Evolutionary conservation across 2,888 invertebrate genomes (phyloP), one percentile per base, ranked within the genome.

Genomic region (Venustoraphidia nigricollis): DNA sequence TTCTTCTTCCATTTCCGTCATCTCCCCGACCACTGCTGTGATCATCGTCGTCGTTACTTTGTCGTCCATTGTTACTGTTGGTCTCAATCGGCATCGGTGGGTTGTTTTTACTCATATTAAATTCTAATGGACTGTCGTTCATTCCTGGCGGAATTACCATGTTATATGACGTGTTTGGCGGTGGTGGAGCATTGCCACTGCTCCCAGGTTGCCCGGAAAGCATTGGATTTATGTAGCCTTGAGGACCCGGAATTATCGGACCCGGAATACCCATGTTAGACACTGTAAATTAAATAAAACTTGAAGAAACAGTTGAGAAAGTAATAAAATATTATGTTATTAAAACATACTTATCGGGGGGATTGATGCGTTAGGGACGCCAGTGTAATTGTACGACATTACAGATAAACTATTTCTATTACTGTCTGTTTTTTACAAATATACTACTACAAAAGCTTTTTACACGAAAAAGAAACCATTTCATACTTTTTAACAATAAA

Each of bases 51-150:
- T 70, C 71, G 37, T 58, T 58, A 41, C 52, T 59, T 58, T 36
- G 60, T 59, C 1, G 57, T 52, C 27, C 67, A 51, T 61, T 65
- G 37, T 66, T 65, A 41, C 58, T 71, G 70, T 48, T 67, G 64
- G 43, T 69, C 70, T 37, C 59, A 9, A 71, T 61, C 13, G 75
- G 70, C 56, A 77, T 71, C 34, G 74, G 72, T 45, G 72, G 74
- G 59, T 73, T 77, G 61, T 72, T 73, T 59, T 77, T 78, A 55
- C 70, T 75, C 38, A 68, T 70, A 55, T 76, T 77, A 60, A 80
- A 81, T 57, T 79, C 77, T 43, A 79, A 60, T 1, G 79, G 78
- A 17, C 69, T 70, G 57, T 78, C 77, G 54, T 76, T 77, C 60
- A 76, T 68, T 2, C 72, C 71, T n/a, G 73, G 53, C 10, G 10